Base-by-base conservation (phyloP, 2,113 vertebrate genomes). In the Camarhynchus parvulus region DNA sequence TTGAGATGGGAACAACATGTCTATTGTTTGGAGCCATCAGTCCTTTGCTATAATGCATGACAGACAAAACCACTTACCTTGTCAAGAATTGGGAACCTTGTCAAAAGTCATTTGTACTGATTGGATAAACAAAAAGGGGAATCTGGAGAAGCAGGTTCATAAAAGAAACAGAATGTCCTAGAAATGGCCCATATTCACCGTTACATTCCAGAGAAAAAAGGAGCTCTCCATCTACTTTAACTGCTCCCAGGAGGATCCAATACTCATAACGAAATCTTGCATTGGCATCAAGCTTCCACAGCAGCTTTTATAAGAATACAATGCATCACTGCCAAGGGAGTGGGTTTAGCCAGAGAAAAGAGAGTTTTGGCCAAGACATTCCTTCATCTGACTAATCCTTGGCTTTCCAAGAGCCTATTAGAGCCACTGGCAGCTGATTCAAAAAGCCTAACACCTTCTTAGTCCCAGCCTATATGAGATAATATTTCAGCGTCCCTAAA, bases 361-460 rank as follows among this genome's bases (percentile, higher is more conserved):
- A 66, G 53, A 68, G 46, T 72, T 96, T 81, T 95, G 86, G 90
- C 95, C 92, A 96, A 86, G 73, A 90, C 90, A 94, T 95, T 94
- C 79, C 92, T 95, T 87, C 85, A 95, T 95, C 93, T 96, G 95
- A 95, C 93, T 94, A 92, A 94, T 95, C 88, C 73, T 79, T 94
- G 95, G 86, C 95, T 94, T 95, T 95, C 80, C 83, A 93, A 95
- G 61, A 95, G 93, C 77, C 76, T 93, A 47, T 79, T 89, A 87
- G 73, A 96, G 80, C 61, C 83, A 94, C 88, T 90, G 83, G 93
- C 95, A 96, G 90, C 53, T 8, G 5, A 89, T 89, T 90, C 86
- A 90, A 94, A 95, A 93, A 92, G 53, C n/a, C 95, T 90, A 96
- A 87, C 90, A 93, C 83, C 94, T 96, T 96, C 90, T 90, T 44